These are phyloP conservation scores for Solen grandis DNA, from an alignment of 1,140 invertebrate species.

Conservation along the genomic window DNA sequence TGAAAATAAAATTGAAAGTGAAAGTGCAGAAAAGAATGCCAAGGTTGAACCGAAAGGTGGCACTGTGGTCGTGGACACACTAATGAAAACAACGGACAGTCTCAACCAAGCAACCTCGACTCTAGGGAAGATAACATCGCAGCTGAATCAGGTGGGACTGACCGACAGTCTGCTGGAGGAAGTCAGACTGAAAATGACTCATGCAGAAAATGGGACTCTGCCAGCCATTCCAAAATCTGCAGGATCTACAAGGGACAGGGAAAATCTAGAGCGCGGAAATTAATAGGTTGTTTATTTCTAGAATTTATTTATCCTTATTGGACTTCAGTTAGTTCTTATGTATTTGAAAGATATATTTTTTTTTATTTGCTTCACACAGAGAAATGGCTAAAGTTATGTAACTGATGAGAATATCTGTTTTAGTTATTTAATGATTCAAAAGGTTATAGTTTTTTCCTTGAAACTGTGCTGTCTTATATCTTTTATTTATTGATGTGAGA, in stretches of 20 bases:
- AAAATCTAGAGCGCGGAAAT: conserved; percentile 53
- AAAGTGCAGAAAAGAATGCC: background rate
- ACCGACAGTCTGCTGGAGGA: conserved; percentile 51
- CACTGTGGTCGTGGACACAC: conserved; percentile 19
- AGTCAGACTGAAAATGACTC: conserved; percentile 63
- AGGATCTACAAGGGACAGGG: conserved; percentile 21
- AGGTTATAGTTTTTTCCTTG: no score
- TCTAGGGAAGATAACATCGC: conserved; percentile 1
- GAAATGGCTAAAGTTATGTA: no score
- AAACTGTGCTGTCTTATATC: no score
- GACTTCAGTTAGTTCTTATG: no score
- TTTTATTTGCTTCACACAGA: no score
- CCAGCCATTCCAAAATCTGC: conserved; percentile 17
- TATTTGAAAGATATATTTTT: no score
- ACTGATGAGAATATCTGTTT: no score
- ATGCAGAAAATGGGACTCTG: conserved; percentile 29
- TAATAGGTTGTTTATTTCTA: conserved; percentile 6
- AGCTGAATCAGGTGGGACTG: conserved; percentile 25
- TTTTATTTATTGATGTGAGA: no score
- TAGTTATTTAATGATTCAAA: no score
- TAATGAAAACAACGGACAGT: conserved; percentile 38
- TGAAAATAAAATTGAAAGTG: background rate
- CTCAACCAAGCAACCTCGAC: conserved; percentile 28
- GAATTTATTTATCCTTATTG: no score
- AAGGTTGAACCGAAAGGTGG: conserved; percentile 11